Evolutionary conservation across 2,888 invertebrate species (phyloP), one percentile per base, ranked within the genome.

Genomic region (Caenorhabditis plicata): DNA sequence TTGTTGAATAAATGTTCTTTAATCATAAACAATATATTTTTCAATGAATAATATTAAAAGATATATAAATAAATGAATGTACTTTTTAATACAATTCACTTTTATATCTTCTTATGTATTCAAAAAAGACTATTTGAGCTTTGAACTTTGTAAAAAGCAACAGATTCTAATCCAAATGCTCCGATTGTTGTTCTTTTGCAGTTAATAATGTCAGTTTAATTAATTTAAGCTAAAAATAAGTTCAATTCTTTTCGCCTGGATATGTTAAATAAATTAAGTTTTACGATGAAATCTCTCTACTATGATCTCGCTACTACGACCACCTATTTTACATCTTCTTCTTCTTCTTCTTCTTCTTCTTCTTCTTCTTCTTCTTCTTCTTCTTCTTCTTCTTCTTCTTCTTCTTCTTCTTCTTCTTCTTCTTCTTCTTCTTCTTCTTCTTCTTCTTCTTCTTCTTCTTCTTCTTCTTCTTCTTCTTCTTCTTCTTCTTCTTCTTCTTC

Each of bases 231-330:
- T 13, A 15, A n/a, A 33, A 7, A 33, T 33, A 19, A 38, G 36
- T 46, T 46, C 36, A 26, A 38, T 47, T 40, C 47, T 47, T 32
- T 47, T n/a, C 45, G 19, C 19, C 26, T 20, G 15, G 11, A 35
- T 45, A 46, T n/a, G n/a, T n/a, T n/a, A n/a, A n/a, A n/a, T n/a
- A n/a, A n/a, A n/a, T n/a, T n/a, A n/a, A n/a, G n/a, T n/a, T n/a
- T n/a, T n/a, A n/a, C n/a, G n/a, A n/a, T n/a, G n/a, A n/a, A n/a
- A n/a, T n/a, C n/a, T n/a, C n/a, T n/a, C n/a, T n/a, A n/a, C n/a
- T n/a, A n/a, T n/a, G n/a, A n/a, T n/a, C n/a, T n/a, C n/a, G n/a
- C n/a, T n/a, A n/a, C n/a, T n/a, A n/a, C n/a, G 31, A 32, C 17
- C 27, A 26, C 2, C 33, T 25, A 26, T 35, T 27, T 26, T 13